Evolutionary conservation across 1,140 invertebrate genomes (phyloP), one percentile per base, ranked within the genome.

Genomic region (Hirudo medicinalis): DNA sequence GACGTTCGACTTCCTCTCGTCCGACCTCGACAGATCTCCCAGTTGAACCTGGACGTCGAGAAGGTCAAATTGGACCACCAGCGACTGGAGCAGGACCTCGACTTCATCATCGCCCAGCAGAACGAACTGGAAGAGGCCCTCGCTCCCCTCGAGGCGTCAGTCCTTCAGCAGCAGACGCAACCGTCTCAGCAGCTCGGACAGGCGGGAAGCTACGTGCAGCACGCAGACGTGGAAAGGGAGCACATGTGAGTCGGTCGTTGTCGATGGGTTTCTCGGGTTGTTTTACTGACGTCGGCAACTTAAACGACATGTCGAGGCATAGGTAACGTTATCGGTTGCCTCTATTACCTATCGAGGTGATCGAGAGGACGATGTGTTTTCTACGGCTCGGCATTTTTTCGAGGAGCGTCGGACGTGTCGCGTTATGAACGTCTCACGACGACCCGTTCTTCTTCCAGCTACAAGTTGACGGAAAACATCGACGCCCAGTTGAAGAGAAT

Each of bases 401-500:
- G 43, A 49, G 43, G 32, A 36, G 2, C 32, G 32, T 36, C 6
- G n/a, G n/a, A n/a, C n/a, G n/a, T 6, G 6, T 36, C 32, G 2
- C 2, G 6, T 36, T 36, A 6, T 2, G 32, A 36, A 36, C 32
- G 6, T 36, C 11, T 49, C 11, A 17, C 1, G 43, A 49, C 11
- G 43, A 49, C 29, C 4, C 57, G 4, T 4, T 70, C 9, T 69
- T 55, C 67, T 77, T 81, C 32, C 77, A 89, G 88, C 74, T 92
- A 94, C 80, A 86, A 89, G 72, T 82, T 94, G 76, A 88, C 92
- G 0, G 92, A 95, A 81, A 92, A 88, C 79, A 85, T 96, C 66
- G 91, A 96, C 80, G 90, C 90, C 0, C 92, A 97, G 80, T 80
- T 96, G 70, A 91, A 92, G 79, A 88, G 91, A 79, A 94, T 96